Percentiles rank a stretch among this genome's conserved stretches.
Evolutionary conservation across 2,888 invertebrate species (phyloP).

Genomic region (Drosophila kanekoi): DNA sequence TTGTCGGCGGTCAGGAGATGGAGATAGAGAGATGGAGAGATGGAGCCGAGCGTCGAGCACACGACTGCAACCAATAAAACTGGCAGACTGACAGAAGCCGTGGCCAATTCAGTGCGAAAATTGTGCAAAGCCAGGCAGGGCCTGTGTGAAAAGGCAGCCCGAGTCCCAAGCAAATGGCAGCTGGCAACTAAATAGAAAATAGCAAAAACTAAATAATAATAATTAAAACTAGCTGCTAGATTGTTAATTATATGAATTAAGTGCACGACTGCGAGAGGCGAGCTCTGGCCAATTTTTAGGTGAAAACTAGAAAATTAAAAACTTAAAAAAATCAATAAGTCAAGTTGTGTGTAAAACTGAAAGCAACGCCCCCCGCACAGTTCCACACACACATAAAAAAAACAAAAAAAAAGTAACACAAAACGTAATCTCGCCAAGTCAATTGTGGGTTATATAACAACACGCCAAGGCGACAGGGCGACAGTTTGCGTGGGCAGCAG

Average conservation of each 20-base stretch:
- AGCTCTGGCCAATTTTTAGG: too few relatives aligned
- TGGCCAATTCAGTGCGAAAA: slow-evolving; percentile 53
- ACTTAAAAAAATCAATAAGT: slow-evolving; percentile 17
- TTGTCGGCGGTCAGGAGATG: slow-evolving; percentile 77
- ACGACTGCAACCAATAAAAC: slow-evolving; percentile 28
- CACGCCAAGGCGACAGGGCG: too few relatives aligned
- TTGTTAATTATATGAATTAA: slow-evolving; percentile 3
- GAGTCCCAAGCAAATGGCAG: slow-evolving; percentile 5
- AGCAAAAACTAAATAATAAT: slow-evolving; percentile 25
- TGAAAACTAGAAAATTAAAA: background rate
- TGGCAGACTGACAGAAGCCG: slow-evolving; percentile 8
- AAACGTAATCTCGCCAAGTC: too few relatives aligned
- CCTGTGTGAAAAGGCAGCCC: slow-evolving; percentile 24
- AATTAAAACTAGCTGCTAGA: slow-evolving; percentile 6
- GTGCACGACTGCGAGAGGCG: too few relatives aligned
- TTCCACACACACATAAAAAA: background rate
- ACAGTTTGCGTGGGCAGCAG: background rate
- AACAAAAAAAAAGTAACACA: too few relatives aligned
- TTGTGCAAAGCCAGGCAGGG: slow-evolving; percentile 51
- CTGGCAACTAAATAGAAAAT: slow-evolving; percentile 5
- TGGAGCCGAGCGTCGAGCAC: slow-evolving; percentile 38
- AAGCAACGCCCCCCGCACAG: too few relatives aligned
- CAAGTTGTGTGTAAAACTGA: slow-evolving; percentile 7
- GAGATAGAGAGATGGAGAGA: slow-evolving; percentile 33
- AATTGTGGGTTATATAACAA: too few relatives aligned